phyloP scores from a whole-genome alignment of 2,113 vertebrate genomes.

The Nothobranchius kuhntae region DNA sequence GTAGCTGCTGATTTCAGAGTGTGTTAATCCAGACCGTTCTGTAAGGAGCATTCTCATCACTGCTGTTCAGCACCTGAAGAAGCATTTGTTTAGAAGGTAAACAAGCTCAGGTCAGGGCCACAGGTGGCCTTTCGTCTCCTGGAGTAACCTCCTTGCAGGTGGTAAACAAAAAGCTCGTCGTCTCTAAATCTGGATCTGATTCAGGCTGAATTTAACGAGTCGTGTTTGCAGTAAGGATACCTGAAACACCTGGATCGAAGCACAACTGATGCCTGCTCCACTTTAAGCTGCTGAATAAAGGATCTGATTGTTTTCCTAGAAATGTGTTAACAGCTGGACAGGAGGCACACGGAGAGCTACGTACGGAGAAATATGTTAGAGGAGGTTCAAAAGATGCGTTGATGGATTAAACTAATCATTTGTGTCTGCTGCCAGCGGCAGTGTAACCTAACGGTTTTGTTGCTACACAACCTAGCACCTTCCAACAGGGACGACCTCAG shows the following conservation, averaged over 20 bases:
- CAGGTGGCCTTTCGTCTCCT: constrained; percentile 10
- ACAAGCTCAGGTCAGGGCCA: background rate
- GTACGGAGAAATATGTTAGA: constrained; percentile 68
- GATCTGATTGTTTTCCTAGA: constrained; percentile 66
- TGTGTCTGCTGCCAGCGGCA: background rate
- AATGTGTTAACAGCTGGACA: constrained; percentile 40
- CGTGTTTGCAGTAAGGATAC: constrained; percentile 60
- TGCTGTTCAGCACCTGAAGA: constrained; percentile 14
- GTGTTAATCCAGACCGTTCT: constrained; percentile 46
- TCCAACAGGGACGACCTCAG: background rate
- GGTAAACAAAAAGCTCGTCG: too few species aligned
- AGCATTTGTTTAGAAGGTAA: background rate
- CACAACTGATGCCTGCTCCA: constrained; percentile 21
- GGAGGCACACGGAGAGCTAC: constrained; percentile 39
- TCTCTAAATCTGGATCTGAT: constrained; percentile 4
- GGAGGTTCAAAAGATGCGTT: constrained; percentile 51
- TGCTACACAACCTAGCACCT: background rate
- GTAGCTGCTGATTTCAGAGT: constrained; percentile 52
- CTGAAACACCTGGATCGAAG: constrained; percentile 57
- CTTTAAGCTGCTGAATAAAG: constrained; percentile 66
- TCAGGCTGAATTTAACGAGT: constrained; percentile 50
- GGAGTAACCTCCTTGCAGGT: constrained; percentile 1
- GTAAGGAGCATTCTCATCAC: background rate
- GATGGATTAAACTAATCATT: background rate
- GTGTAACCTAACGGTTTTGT: background rate